A percentile compares a stretch with the other conserved stretches of the same genome.
Evolutionary conservation across 2,797 vertebrate genomes (phyloP).

Genomic region (Scomberomorus guttatus): DNA sequence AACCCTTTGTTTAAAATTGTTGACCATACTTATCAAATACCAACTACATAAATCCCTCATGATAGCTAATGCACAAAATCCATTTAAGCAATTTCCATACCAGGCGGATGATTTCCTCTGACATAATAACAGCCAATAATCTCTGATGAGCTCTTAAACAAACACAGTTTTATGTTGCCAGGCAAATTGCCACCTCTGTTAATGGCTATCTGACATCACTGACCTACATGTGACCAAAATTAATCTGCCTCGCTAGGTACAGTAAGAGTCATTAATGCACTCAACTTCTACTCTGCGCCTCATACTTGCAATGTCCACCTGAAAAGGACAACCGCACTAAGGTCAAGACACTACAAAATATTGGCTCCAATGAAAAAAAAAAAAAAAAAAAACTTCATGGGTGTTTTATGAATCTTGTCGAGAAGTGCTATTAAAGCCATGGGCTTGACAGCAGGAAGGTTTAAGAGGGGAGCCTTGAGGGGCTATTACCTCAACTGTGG

Average conservation of each 20-base stretch:
- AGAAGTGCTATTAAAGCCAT: conserved; percentile 56
- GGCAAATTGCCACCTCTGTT: conserved; percentile 53
- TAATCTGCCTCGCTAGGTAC: conserved; percentile 11
- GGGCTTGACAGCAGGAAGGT: conserved; percentile 49
- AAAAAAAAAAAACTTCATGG: conserved; percentile 20
- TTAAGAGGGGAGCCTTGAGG: conserved; percentile 57
- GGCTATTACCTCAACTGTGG: conserved; percentile 58
- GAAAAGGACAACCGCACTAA: conserved; percentile 34
- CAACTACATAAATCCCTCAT: conserved; percentile 54
- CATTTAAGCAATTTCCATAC: conserved; percentile 67
- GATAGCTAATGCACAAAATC: conserved; percentile 66
- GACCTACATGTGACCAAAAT: conserved; percentile 27
- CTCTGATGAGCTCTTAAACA: conserved; percentile 69
- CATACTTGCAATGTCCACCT: conserved; percentile 17
- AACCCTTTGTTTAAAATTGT: conserved; percentile 47
- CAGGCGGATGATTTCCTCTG: conserved; percentile 58
- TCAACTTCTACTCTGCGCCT: conserved; percentile 33
- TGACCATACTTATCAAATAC: conserved; percentile 64
- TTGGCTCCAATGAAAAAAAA: conserved; percentile 40
- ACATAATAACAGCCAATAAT: conserved; percentile 71
- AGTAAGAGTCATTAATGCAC: conserved; percentile 33
- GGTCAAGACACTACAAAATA: conserved; percentile 52
- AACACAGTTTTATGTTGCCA: conserved; percentile 66
- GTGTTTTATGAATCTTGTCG: conserved; percentile 68
- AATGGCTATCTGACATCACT: conserved; percentile 47